A percentile compares a stretch with the other conserved stretches of the same genome.
Conservation (phyloP, 2,888 invertebrate genomes). For the Cyclophora punctaria region DNA sequence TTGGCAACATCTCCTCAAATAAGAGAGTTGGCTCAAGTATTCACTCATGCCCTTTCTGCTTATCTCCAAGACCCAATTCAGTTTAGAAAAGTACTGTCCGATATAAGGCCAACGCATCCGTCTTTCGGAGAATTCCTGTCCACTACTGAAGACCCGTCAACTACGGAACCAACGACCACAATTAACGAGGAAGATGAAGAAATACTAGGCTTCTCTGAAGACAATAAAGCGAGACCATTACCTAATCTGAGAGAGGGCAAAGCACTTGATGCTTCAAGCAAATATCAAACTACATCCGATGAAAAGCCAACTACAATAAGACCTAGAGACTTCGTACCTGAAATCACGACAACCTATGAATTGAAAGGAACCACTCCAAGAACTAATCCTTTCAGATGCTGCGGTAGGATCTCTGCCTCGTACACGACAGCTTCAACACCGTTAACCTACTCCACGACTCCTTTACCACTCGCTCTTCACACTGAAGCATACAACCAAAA, state of each 20-base stretch:
- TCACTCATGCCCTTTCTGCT: conserved; percentile 87
- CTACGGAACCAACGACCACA: conserved; percentile 75
- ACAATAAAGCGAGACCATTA: conserved; percentile 44
- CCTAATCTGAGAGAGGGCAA: conserved; percentile 57
- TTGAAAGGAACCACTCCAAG: conserved; percentile 39
- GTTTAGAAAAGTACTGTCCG: conserved; percentile 83
- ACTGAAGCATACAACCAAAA: conserved; percentile 49
- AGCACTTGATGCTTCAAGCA: conserved; percentile 46
- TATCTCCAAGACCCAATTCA: conserved; percentile 89
- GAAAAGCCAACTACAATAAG: conserved; percentile 26
- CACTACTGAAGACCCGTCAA: conserved; percentile 50
- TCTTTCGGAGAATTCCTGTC: conserved; percentile 63
- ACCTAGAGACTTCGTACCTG: conserved; percentile 36
- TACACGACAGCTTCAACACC: conserved; percentile 55
- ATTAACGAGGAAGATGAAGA: conserved; percentile 83
- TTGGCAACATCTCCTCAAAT: conserved; percentile 78
- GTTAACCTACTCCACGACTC: conserved; percentile 35
- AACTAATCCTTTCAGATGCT: conserved; percentile 51
- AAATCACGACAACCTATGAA: conserved; percentile 32
- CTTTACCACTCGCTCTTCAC: conserved; percentile 54
- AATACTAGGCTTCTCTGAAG: conserved; percentile 85
- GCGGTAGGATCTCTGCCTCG: conserved; percentile 63
- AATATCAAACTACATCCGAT: conserved; percentile 23
- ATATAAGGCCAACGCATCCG: conserved; percentile 87
- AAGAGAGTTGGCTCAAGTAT: conserved; percentile 87